A percentile compares a stretch with the other conserved stretches of the same genome.
Evolutionary conservation across 1,140 invertebrate species (phyloP).

Genomic region (Drosophila nikananu): DNA sequence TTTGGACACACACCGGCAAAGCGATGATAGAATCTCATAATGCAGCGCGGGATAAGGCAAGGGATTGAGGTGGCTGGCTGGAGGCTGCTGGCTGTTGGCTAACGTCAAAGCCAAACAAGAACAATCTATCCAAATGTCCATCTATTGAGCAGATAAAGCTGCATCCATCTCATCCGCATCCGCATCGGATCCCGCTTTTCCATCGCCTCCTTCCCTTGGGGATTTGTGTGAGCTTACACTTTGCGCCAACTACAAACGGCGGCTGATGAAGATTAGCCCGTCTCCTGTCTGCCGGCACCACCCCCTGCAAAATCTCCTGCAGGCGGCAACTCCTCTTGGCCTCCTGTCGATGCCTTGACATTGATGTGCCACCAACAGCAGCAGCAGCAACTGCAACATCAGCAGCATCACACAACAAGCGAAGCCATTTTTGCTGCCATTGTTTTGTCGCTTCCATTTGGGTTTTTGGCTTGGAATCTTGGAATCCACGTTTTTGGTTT

Average conservation of each 20-base stretch:
- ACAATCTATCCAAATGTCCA: slow-evolving; percentile 85
- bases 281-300: slow-evolving; percentile 41
- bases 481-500: slow-evolving; percentile 25
- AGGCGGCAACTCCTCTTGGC: slow-evolving; percentile 10
- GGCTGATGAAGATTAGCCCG: slow-evolving; percentile 80
- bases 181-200: slow-evolving; percentile 11
- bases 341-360: slow-evolving; percentile 53
- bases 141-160: slow-evolving; percentile 83
- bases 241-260: slow-evolving; percentile 81
- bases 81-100: slow-evolving; percentile 27
- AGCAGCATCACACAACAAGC: slow-evolving; percentile 54
- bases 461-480: slow-evolving; percentile 38
- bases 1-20: slow-evolving; percentile 66
- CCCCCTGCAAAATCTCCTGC: slow-evolving; percentile 10
- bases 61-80: slow-evolving; percentile 24
- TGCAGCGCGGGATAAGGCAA: slow-evolving; percentile 25
- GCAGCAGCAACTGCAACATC: slow-evolving; percentile 12
- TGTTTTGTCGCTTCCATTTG: slow-evolving; percentile 64
- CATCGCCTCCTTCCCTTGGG: slow-evolving; percentile 37
- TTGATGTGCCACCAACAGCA: slow-evolving; percentile 74
- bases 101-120: slow-evolving; percentile 82
- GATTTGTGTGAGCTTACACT: slow-evolving; percentile 82
- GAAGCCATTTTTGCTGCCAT: slow-evolving; percentile 64
- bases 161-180: slow-evolving; percentile 53
- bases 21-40: slow-evolving; percentile 80